Conservation (phyloP, 2,888 invertebrate species). For the Dasysyrphus tricinctus region DNA sequence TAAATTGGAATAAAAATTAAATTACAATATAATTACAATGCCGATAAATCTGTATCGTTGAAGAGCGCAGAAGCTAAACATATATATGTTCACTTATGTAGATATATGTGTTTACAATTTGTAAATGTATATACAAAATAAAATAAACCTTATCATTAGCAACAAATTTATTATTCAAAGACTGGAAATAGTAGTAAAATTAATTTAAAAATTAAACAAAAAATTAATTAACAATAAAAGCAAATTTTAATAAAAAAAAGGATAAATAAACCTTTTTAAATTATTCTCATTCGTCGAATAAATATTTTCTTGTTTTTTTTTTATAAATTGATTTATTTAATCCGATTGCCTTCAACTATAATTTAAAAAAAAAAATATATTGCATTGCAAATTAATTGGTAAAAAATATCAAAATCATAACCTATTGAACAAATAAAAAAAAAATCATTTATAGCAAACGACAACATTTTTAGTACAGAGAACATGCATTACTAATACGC, state of each 20-base stretch:
- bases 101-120: slow-evolving; percentile 39
- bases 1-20: slow-evolving; percentile 38
- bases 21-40: slow-evolving; percentile 37
- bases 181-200: slow-evolving; percentile 75
- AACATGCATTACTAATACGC: slow-evolving; percentile 45
- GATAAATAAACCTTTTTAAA: slow-evolving; percentile 32
- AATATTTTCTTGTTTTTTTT: slow-evolving; percentile 32
- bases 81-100: slow-evolving; percentile 31
- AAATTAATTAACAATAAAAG: slow-evolving; percentile 63
- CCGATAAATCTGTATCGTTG: slow-evolving; percentile 55
- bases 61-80: slow-evolving; percentile 57
- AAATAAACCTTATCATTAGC: slow-evolving; percentile 73
- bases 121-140: slow-evolving; percentile 46
- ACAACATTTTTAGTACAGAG: slow-evolving; percentile 60
- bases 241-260: slow-evolving; percentile 50
- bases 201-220: slow-evolving; percentile 68
- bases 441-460: slow-evolving; percentile 50
- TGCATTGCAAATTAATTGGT: slow-evolving; percentile 45
- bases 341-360: slow-evolving; percentile 38
- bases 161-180: slow-evolving; percentile 76
- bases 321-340: slow-evolving; percentile 38
- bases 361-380: slow-evolving; percentile 36
- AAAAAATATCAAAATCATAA: slow-evolving; percentile 53
- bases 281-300: slow-evolving; percentile 58
- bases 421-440: slow-evolving; percentile 35